A percentile compares a stretch with the other conserved stretches of the same genome.
Evolutionary conservation across 1,140 invertebrate genomes (phyloP).

Genomic region (Heliconius melpomene): DNA sequence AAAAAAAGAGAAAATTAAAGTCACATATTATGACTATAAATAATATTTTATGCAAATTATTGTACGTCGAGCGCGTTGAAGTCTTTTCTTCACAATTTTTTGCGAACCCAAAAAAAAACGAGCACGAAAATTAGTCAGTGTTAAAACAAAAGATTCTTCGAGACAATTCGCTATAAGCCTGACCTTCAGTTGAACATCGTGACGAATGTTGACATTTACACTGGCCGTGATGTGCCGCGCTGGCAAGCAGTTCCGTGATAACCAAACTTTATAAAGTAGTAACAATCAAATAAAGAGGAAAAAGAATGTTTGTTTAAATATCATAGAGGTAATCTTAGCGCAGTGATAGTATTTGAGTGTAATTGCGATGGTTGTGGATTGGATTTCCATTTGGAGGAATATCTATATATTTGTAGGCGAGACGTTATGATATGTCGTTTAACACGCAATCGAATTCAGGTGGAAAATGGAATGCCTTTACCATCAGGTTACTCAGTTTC

Average conservation of each 20-base stretch:
- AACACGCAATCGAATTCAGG: too few relatives aligned
- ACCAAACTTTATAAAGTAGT: conserved; percentile 8
- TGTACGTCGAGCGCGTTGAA: neutral
- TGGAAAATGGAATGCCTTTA: too few relatives aligned
- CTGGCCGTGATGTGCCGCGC: conserved; percentile 18
- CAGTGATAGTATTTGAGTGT: neutral
- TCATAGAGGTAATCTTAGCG: neutral
- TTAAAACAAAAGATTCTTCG: conserved; percentile 5
- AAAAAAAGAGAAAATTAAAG: too few relatives aligned
- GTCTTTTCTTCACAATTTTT: neutral
- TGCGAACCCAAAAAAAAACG: neutral
- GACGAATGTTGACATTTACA: conserved; percentile 25
- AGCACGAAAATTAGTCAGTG: neutral
- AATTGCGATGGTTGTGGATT: neutral
- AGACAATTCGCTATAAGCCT: neutral
- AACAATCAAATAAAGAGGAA: conserved; percentile 2
- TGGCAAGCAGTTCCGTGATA: conserved; percentile 20
- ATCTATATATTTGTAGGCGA: neutral
- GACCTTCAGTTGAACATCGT: conserved; percentile 25
- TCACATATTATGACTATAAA: too few relatives aligned
- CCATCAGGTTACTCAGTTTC: too few relatives aligned
- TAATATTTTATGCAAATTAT: neutral
- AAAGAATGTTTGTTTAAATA: neutral
- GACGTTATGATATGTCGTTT: too few relatives aligned
- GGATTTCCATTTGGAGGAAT: neutral